Conservation (phyloP, 2,113 vertebrate genomes). For the Gadus macrocephalus region DNA sequence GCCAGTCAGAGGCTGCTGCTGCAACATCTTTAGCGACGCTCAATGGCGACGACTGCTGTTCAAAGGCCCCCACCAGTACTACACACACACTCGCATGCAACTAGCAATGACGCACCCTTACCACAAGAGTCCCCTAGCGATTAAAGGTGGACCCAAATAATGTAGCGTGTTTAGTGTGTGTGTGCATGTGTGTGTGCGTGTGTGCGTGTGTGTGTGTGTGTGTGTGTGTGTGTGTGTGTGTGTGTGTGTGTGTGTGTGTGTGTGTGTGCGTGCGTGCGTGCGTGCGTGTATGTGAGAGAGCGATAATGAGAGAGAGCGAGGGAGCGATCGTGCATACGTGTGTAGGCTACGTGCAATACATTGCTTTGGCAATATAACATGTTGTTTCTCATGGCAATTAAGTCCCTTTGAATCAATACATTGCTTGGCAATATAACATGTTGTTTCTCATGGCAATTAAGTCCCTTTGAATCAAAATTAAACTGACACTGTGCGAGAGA, state of each 20-base stretch:
- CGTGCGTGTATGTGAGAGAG: not conserved
- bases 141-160: conserved; percentile 17
- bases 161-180: not conserved
- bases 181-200: not conserved
- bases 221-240: not conserved
- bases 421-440: no score
- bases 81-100: conserved; percentile 12
- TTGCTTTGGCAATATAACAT: not conserved
- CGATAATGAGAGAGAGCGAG: no score
- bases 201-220: not conserved
- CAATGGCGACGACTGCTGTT: conserved; percentile 67
- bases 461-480: no score
- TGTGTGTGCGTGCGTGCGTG: not conserved
- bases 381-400: not conserved
- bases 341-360: not conserved
- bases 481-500: not conserved
- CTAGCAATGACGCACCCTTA: conserved; percentile 13
- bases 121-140: conserved; percentile 66
- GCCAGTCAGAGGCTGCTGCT: conserved; percentile 77
- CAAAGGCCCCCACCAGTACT: conserved; percentile 37
- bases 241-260: not conserved
- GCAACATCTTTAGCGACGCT: conserved; percentile 75
- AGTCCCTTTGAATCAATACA: no score
- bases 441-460: not conserved
- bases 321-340: not conserved